Evolutionary conservation across 2,888 invertebrate genomes (phyloP).

Genomic region (Petrolisthes cinctipes): DNA sequence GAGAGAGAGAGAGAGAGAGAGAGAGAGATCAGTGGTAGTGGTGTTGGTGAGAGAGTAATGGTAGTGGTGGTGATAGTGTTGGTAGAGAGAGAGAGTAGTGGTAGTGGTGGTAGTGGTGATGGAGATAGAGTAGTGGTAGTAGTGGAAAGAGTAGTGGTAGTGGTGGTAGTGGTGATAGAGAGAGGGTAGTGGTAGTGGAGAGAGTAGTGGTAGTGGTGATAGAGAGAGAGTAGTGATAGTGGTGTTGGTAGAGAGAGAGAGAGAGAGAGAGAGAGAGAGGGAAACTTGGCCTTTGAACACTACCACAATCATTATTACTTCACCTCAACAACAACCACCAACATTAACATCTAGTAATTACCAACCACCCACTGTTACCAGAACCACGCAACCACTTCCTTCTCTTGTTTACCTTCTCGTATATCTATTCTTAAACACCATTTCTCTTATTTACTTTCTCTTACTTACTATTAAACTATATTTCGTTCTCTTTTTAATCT

Average conservation of each 20-base stretch:
- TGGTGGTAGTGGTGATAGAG: neutral
- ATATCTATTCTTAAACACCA: too few species aligned
- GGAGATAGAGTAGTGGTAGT: neutral
- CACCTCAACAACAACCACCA: neutral
- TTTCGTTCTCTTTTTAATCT: too few species aligned
- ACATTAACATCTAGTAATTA: too few species aligned
- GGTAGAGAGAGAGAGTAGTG: neutral
- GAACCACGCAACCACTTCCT: too few species aligned
- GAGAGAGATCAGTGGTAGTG: neutral
- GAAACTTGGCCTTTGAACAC: neutral
- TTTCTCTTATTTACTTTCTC: too few species aligned
- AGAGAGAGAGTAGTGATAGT: too few species aligned
- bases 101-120: neutral
- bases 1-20: neutral
- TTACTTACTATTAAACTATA: too few species aligned
- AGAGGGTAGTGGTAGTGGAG: neutral
- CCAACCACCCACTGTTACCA: too few species aligned
- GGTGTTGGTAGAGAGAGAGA: neutral
- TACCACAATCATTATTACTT: neutral
- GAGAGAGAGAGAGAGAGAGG: neutral
- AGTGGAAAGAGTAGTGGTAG: too few species aligned
- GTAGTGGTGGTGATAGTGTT: conserved; percentile 1
- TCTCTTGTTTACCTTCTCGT: too few species aligned
- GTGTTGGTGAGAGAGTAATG: neutral
- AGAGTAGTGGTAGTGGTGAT: neutral